Conservation (phyloP, 2,797 vertebrate species). For the Gallinago solitaria region DNA sequence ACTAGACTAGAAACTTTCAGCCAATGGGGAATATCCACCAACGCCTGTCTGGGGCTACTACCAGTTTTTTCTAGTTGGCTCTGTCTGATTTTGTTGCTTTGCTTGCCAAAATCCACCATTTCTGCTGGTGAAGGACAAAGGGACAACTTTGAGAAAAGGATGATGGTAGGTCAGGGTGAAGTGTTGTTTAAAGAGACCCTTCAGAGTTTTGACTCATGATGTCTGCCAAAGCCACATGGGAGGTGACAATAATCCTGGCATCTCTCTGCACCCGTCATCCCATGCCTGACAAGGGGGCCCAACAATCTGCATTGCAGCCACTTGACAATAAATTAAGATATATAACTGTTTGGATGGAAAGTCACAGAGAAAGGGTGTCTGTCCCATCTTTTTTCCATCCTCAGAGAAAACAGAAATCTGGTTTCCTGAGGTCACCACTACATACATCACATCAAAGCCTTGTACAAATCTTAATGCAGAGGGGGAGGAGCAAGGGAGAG, state of each 20-base stretch:
- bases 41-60: neutral
- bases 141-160: neutral
- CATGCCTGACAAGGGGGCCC: too few species aligned
- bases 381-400: neutral
- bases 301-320: accelerated
- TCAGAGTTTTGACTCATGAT: neutral
- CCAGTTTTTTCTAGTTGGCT: neutral
- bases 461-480: neutral
- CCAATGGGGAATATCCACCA: neutral
- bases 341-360: neutral
- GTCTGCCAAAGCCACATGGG: accelerated
- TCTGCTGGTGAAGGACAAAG: neutral
- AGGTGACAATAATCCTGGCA: neutral
- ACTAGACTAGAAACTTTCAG: neutral
- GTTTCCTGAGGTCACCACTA: neutral
- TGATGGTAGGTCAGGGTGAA: neutral
- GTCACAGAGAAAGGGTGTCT: neutral
- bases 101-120: neutral
- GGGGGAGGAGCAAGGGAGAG: neutral
- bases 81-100: neutral
- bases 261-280: neutral
- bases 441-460: neutral
- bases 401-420: neutral
- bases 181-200: neutral
- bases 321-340: neutral